Evolutionary conservation across 2,888 invertebrate species (phyloP).

Genomic region (Isotomurus palustris): DNA sequence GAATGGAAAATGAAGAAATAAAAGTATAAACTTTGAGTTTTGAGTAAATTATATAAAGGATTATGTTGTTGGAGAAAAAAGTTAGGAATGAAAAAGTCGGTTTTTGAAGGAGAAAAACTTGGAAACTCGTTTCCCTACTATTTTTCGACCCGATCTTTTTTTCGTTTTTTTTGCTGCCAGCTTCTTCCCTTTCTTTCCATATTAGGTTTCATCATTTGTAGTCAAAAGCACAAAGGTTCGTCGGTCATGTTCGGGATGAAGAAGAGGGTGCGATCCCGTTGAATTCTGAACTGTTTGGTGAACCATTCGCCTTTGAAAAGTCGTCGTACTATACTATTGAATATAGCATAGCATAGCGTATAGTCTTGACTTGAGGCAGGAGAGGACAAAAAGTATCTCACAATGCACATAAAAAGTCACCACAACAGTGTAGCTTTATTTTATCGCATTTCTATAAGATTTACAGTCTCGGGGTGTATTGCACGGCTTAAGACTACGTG

Average conservation of each 20-base stretch:
- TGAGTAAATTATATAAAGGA: not conserved
- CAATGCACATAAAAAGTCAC: no score
- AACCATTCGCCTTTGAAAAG: conserved; percentile 30
- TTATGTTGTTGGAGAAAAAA: not conserved
- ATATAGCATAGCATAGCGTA: no score
- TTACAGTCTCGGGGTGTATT: no score
- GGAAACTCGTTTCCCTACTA: not conserved
- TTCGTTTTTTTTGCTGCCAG: not conserved
- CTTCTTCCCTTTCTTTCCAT: not conserved
- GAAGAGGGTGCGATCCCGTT: conserved; percentile 37
- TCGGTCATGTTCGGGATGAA: conserved; percentile 13
- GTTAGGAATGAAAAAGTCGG: not conserved
- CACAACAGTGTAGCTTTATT: no score
- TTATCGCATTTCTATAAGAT: no score
- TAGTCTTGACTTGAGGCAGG: no score
- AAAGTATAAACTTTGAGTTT: not conserved
- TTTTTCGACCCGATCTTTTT: not conserved
- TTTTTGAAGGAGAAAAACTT: not conserved
- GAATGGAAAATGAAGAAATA: conserved; percentile 3
- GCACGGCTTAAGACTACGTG: no score
- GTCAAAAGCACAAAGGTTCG: conserved; percentile 13
- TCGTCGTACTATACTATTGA: no score
- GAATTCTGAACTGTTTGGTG: no score
- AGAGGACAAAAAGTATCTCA: no score
- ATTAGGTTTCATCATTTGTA: conserved; percentile 14